These are phyloP conservation scores for Antennarius striatus DNA, from an alignment of 2,113 vertebrate genomes.

Conservation along the genomic window DNA sequence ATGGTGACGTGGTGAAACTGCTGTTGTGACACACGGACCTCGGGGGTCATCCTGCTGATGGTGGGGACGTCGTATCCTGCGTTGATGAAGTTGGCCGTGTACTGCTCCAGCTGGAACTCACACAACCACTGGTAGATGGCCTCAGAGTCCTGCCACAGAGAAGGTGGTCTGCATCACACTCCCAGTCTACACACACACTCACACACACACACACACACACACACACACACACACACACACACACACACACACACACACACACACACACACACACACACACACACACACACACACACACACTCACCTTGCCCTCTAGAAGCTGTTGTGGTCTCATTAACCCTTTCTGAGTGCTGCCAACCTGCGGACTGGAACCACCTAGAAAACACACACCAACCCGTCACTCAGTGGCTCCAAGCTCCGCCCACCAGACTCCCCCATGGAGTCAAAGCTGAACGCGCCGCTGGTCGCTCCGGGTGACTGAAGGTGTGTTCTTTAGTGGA, in stretches of 20 bases:
- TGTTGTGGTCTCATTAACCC: conserved; percentile 86
- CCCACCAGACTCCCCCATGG: too few species aligned
- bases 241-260: too few species aligned
- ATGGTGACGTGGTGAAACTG: too few species aligned
- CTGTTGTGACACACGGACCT: conserved; percentile 75
- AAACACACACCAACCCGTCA: conserved; percentile 34
- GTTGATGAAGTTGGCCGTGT: conserved; percentile 88
- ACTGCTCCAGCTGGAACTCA: conserved; percentile 93
- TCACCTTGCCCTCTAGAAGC: conserved; percentile 89
- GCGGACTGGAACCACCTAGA: conserved; percentile 69
- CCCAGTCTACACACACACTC: not conserved
- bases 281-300: not conserved
- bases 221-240: conserved; percentile 62
- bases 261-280: too few species aligned
- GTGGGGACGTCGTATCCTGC: conserved; percentile 93
- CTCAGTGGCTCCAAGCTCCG: too few species aligned
- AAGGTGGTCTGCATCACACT: not conserved
- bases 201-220: too few species aligned
- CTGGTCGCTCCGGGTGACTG: conserved; percentile 8
- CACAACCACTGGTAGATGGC: conserved; percentile 94
- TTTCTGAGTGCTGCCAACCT: conserved; percentile 73
- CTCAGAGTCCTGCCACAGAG: conserved; percentile 84
- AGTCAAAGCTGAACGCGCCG: too few species aligned
- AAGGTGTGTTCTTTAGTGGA: conserved; percentile 26
- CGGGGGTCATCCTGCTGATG: conserved; percentile 96